These are phyloP conservation scores for Elephas maximus DNA, from an alignment of 2,113 vertebrate genomes.

Conservation along the genomic window DNA sequence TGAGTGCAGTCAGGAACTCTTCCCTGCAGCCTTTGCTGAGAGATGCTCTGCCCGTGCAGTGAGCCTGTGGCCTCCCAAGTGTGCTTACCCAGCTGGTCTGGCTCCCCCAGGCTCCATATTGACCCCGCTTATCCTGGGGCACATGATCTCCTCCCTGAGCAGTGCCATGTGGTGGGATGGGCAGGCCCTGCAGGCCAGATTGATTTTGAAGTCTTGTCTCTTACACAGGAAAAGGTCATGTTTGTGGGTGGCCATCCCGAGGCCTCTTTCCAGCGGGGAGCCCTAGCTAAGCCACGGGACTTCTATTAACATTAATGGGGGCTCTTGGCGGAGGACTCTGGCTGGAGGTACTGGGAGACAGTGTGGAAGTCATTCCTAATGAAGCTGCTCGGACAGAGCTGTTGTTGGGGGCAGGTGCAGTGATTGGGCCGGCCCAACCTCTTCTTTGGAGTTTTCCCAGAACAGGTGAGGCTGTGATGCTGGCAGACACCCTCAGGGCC, in stretches of 20 bases:
- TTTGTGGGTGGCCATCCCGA: constrained; percentile 74
- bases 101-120: not conserved
- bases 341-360: not conserved
- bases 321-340: not conserved
- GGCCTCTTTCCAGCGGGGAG: constrained; percentile 81
- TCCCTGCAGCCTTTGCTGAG: not conserved
- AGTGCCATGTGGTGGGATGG: not conserved
- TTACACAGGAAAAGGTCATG: constrained; percentile 82
- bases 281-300: constrained; percentile 63
- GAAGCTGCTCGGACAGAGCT: not conserved
- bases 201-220: constrained; percentile 84
- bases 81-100: not conserved
- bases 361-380: constrained; percentile 66
- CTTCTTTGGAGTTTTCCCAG: not conserved
- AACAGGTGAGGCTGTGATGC: not conserved
- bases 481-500: not conserved
- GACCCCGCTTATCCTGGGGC: not conserved
- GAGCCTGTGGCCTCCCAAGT: not conserved
- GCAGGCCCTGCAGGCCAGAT: constrained; percentile 51
- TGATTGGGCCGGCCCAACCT: not conserved
- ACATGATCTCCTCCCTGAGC: constrained; percentile 25
- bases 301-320: constrained; percentile 84
- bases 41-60: accelerated
- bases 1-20: accelerated
- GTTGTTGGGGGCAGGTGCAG: not conserved